Percentiles rank a stretch among this genome's conserved stretches.
Evolutionary conservation across 2,888 invertebrate genomes (phyloP).

Genomic region (Spodoptera exigua): DNA sequence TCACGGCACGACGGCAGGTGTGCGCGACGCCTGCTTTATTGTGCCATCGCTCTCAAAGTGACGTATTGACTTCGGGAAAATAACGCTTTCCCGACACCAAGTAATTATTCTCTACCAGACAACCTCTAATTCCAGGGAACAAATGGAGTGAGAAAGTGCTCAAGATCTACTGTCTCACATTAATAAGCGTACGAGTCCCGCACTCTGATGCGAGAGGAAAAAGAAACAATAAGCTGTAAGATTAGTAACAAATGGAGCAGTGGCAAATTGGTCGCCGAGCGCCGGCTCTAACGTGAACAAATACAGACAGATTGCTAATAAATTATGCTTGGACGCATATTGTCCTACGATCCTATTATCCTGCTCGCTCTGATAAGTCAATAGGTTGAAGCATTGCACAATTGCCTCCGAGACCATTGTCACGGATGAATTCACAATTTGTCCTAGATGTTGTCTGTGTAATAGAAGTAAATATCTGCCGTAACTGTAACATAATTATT

Average conservation of each 20-base stretch:
- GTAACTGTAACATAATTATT: not conserved
- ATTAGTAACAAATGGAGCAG: slow-evolving; percentile 67
- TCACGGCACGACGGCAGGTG: slow-evolving; percentile 73
- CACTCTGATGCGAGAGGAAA: slow-evolving; percentile 53
- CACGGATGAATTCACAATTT: slow-evolving; percentile 45
- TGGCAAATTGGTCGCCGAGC: slow-evolving; percentile 60
- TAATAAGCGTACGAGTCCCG: slow-evolving; percentile 59
- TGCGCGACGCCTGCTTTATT: slow-evolving; percentile 71
- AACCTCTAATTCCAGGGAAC: slow-evolving; percentile 55
- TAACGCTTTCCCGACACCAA: slow-evolving; percentile 53
- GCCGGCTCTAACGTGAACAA: slow-evolving; percentile 57
- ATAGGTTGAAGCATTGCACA: slow-evolving; percentile 60
- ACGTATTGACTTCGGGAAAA: slow-evolving; percentile 66
- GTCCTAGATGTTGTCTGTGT: slow-evolving; percentile 12
- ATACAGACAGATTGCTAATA: slow-evolving; percentile 64
- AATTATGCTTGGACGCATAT: slow-evolving; percentile 66
- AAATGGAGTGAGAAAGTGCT: slow-evolving; percentile 56
- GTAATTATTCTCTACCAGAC: slow-evolving; percentile 64
- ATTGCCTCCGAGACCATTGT: slow-evolving; percentile 57
- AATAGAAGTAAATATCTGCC: slow-evolving; percentile 1
- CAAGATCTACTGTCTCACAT: slow-evolving; percentile 55
- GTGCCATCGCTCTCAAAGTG: slow-evolving; percentile 61
- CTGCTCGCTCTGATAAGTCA: slow-evolving; percentile 64
- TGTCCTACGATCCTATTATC: slow-evolving; percentile 69
- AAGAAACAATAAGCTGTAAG: slow-evolving; percentile 64